Evolutionary conservation across 2,113 vertebrate species (phyloP), one percentile per base, ranked within the genome.

Genomic region (Petroica traversi): DNA sequence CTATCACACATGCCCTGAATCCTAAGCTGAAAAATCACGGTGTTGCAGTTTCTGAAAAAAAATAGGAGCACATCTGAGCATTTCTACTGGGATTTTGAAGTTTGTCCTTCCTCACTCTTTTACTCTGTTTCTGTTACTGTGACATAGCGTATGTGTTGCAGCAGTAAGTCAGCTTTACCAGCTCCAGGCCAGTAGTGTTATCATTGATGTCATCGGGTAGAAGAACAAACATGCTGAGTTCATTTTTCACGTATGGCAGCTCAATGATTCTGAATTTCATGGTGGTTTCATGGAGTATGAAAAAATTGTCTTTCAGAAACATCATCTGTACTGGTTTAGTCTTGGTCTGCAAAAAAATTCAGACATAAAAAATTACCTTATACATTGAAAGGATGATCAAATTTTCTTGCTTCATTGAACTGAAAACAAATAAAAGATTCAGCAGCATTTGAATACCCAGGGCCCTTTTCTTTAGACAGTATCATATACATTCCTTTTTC

Each of bases 141-240:
- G 52, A 89, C 9, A 5, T 34, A 69, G 34, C 40, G n/a, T 36
- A 23, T 43, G 52, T 36, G 12, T 40, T 51, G 28, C 5, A 79
- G 49, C 17, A 49, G 16, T 26, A 77, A 26, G 31, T 84, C 61
- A 41, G 10, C 36, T 92, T 93, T 98, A 99, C 99, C 99, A 98
- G 95, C 89, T 98, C 96, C 93, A 99, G 97, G 12, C 98, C 99
- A 4, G 98, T 98, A 14, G 96, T 96, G 24, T 94, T 91, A 33
- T 98, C 98, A 19, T 40, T 64, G 0, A 98, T 94, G 4, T 97
- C 92, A 45, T 89, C 96, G 2, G 99, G 99, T 12, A 99, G 96
- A 40, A 99, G 88, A 78, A 99, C 28, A 4, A 99, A 77, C 98
- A 99, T 98, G 96, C 99, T 99, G 72, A 99, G 96, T 54, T 99